phyloP scores from a whole-genome alignment of 2,797 vertebrate genomes.

The Aeoliscus strigatus region DNA sequence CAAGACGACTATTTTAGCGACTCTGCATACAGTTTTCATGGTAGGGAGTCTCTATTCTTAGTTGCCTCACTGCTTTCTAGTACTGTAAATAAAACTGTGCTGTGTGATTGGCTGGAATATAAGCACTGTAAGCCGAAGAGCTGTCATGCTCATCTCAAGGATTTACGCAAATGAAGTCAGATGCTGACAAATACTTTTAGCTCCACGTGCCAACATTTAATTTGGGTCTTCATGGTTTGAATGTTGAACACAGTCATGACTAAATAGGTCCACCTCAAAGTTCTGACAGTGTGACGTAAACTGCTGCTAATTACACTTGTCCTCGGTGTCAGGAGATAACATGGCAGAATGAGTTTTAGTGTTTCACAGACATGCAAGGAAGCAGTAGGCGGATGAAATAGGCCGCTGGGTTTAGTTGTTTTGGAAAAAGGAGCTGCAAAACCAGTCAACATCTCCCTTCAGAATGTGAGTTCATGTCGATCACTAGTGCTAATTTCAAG shows the following conservation, averaged over 20 bases:
- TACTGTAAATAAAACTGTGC: constrained; percentile 1
- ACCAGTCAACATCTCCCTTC: too few relatives aligned
- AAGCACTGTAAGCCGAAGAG: not conserved
- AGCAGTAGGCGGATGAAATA: too few relatives aligned
- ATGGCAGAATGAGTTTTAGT: too few relatives aligned
- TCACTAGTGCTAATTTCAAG: too few relatives aligned
- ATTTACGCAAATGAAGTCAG: constrained; percentile 22
- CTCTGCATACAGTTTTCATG: too few relatives aligned
- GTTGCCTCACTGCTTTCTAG: too few relatives aligned
- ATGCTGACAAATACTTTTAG: constrained; percentile 19
- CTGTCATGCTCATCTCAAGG: constrained; percentile 11
- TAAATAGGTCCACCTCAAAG: constrained; percentile 13
- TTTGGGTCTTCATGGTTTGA: constrained; percentile 17
- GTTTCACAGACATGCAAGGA: too few relatives aligned
- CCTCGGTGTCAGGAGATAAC: constrained; percentile 18
- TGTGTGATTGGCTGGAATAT: constrained; percentile 6
- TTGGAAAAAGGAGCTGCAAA: too few relatives aligned
- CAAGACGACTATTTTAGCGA: too few relatives aligned
- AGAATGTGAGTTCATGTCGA: too few relatives aligned
- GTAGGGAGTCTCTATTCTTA: constrained; percentile 3
- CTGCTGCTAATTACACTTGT: constrained; percentile 8
- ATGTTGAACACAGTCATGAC: not conserved
- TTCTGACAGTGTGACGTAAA: constrained; percentile 21
- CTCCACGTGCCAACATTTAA: constrained; percentile 10
- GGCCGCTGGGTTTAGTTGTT: too few relatives aligned